Evolutionary conservation across 2,888 invertebrate species (phyloP), one percentile per base, ranked within the genome.

Genomic region (Drosophila greeni): DNA sequence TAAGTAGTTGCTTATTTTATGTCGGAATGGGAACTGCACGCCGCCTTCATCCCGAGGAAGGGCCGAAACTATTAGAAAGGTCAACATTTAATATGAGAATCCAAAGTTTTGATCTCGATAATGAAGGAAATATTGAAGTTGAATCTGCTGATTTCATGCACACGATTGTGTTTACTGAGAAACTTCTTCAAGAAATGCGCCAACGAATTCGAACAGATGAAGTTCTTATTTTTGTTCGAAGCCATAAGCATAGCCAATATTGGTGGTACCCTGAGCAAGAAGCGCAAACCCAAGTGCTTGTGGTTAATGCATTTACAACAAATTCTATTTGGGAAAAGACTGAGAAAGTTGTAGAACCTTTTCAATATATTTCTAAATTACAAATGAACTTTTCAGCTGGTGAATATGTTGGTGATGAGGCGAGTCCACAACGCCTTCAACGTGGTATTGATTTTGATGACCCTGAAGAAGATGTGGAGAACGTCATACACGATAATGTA

Each of bases 251-350:
- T 24, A 73, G 43, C 23, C 71, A 66, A 20, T 74, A 73, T 40
- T 74, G 74, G 74, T 74, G 73, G 69, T 74, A 73, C 23, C 74
- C 74, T 1, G 68, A 74, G 12, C 73, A 71, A 40, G 71, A 73
- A 9, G 73, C 74, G 11, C 53, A 62, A 2, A 68, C 74, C 0
- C 71, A 73, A 16, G 70, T 73, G 1, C 49, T 74, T n/a, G 74
- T 68, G 8, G 66, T 74, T 6, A 74, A 74, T 34, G 68, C 55
- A 2, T 74, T 71, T 37, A 66, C 73, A 5, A 12, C 42, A 5
- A 58, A 51, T n/a, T 12, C 20, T 1, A 54, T 68, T 37, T 66
- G 66, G 58, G 37, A 66, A 16, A 68, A 62, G 37, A 55, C 57
- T 8, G 42, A 60, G 2, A 6, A 49, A 34, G 39, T 74, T 2